Percentiles rank a stretch among this genome's conserved stretches.
phyloP scores from a whole-genome alignment of 30 jellyfish, hydroid and myxozoan genomes.

The Aurelia aurita region DNA sequence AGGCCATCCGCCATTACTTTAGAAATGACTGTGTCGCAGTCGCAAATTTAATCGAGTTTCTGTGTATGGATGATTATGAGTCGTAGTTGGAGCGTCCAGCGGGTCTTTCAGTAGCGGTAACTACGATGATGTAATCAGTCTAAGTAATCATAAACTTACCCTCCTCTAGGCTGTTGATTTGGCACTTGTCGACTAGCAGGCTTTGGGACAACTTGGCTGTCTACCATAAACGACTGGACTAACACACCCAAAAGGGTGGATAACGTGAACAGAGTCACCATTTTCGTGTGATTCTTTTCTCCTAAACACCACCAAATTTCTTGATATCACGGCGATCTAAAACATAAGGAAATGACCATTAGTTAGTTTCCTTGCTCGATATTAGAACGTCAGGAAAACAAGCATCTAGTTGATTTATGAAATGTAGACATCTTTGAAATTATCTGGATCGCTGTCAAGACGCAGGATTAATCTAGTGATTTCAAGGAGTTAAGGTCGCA shows the following conservation, averaged over 20 bases:
- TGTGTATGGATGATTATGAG: too few species aligned
- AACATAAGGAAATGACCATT: not conserved
- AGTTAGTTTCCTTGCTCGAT: not conserved
- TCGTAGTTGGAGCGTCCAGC: too few species aligned
- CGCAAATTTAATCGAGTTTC: too few species aligned
- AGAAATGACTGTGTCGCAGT: too few species aligned
- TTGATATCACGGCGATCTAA: not conserved
- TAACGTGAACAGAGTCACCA: slow-evolving; percentile 38
- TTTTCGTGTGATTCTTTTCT: not conserved
- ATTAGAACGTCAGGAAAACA: not conserved
- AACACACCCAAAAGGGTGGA: slow-evolving; percentile 69
- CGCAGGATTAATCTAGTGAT: too few species aligned
- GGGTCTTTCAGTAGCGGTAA: too few species aligned
- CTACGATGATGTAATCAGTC: too few species aligned
- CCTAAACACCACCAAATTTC: not conserved
- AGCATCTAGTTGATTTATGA: not conserved
- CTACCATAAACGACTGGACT: slow-evolving; percentile 36
- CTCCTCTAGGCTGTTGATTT: slow-evolving; percentile 75
- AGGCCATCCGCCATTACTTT: too few species aligned
- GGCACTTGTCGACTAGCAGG: slow-evolving; percentile 33
- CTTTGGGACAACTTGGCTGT: slow-evolving; percentile 48
- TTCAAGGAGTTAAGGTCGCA: too few species aligned
- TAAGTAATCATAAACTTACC: slow-evolving; percentile 32
- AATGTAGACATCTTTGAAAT: not conserved
- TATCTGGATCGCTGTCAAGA: not conserved